Base-by-base conservation (phyloP, 2,888 invertebrate species). In the Cremastinae sp. region DNA sequence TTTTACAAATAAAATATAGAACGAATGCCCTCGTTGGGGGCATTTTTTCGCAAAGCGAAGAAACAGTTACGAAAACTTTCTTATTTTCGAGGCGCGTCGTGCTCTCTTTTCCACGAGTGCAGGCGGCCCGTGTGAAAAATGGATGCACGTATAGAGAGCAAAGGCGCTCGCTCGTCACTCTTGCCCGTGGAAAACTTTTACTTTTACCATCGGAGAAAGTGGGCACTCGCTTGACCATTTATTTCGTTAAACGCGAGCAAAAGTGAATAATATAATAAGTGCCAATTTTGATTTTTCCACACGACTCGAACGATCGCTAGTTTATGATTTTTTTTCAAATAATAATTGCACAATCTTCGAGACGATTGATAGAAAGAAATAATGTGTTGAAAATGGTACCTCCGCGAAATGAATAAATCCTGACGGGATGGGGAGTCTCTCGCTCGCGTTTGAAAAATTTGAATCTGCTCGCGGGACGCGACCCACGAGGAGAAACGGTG, bases 181-280 rank as follows among this genome's bases (percentile, higher is more conserved):
- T 62, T 53, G 72, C 51, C 47, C 59, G 41, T 53, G 61, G 65
- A 81, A 80, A 84, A 87, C 86, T 87, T 85, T 87, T 86, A 87
- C 87, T 87, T 87, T 85, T 86, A 78, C 84, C 66, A 79, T 74
- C 71, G 84, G 87, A 87, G 87, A 87, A 87, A 87, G 86, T 86
- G 79, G 78, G 78, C 78, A 75, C 77, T 79, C 75, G 74, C 78
- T 72, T 64, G 66, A 69, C 74, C 68, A 79, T 80, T 79, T 80
- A 80, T 80, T 78, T 66, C 73, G 64, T 68, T 78, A 75, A 79
- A 5, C 28, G 28, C 28, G 28, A 28, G 5, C 2, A 28, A 3
- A 28, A 28, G 28, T 28, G 2, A n/a, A n/a, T n/a, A n/a, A n/a
- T n/a, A n/a, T n/a, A n/a, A n/a, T 75, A 73, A 62, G 64, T 66